Base-by-base conservation (phyloP, 2,888 invertebrate species). In the Oxyteleia sp. region DNA sequence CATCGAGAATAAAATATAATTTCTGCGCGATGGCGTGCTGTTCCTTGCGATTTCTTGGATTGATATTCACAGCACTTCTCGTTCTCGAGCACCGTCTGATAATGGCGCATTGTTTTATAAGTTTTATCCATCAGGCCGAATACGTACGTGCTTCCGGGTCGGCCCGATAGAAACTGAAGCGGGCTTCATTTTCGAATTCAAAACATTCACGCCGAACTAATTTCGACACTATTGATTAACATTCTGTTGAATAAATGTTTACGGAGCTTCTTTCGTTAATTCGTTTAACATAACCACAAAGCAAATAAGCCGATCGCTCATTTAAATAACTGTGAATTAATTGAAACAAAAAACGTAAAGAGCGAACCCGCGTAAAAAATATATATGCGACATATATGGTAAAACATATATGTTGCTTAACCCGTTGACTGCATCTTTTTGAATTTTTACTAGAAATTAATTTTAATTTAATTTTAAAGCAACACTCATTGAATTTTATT, bases 1-100 rank as follows among this genome's bases (percentile, higher is more conserved):
- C 86, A 90, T 91, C 89, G 90, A 88, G 88, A 87, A 88, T 89
- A 87, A 92, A 91, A 88, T 89, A 88, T 91, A 91, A 92, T 92
- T 92, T 92, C 90, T 88, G 88, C 90, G 84, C 72, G 85, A 87
- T 86, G 86, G 89, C 26, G 18, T 20, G 69, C 18, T 80, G 79
- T 84, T 86, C 78, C 71, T 82, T 57, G 15, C 82, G 87, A 88
- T 88, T 89, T 74, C 64, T 74, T 41, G 57, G 84, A 86, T 89
- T 89, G 88, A 87, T 89, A 90, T 90, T 90, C 89, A 55, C 59
- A 57, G 20, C 84, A 78, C 53, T 68, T 57, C 68, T 66, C 55
- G 41, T 83, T 84, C 75, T 82, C 68, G 49, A 82, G 76, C 79
- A 69, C 80, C 59, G 78, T 76, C 81, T 85, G 88, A 91, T 91